Percentiles rank a stretch among this genome's conserved stretches.
phyloP scores from a whole-genome alignment of 1,140 invertebrate species.

The Cepaea nemoralis region DNA sequence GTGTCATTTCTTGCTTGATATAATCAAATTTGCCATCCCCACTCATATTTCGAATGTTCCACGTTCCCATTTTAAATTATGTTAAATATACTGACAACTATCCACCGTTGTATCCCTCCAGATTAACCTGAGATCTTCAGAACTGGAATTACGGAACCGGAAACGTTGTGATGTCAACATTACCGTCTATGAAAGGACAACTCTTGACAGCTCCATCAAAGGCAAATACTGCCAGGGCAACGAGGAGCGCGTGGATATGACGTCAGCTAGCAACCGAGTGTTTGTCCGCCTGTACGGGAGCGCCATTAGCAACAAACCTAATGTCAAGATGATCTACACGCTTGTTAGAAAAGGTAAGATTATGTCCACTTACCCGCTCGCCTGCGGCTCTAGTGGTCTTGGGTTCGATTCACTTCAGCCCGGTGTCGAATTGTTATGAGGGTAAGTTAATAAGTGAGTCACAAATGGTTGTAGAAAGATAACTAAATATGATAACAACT shows the following conservation, averaged over 20 bases:
- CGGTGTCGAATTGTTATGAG: too few relatives aligned
- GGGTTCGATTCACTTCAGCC: too few relatives aligned
- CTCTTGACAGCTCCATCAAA: conserved; percentile 31
- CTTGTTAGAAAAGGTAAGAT: conserved; percentile 42
- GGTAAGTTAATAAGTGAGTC: too few relatives aligned
- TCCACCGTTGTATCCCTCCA: too few relatives aligned
- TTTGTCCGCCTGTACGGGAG: conserved; percentile 50
- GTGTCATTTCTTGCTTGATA: too few relatives aligned
- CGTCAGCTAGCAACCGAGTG: conserved; percentile 46
- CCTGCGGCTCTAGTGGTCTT: not conserved
- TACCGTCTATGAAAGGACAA: conserved; percentile 46
- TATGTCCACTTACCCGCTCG: too few relatives aligned
- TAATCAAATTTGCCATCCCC: too few relatives aligned
- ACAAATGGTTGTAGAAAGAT: too few relatives aligned
- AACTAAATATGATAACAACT: too few relatives aligned
- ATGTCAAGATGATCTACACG: conserved; percentile 43
- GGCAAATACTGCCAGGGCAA: conserved; percentile 31
- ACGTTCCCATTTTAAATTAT: too few relatives aligned
- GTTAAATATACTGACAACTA: too few relatives aligned
- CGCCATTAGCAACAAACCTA: conserved; percentile 28
- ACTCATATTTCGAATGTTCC: too few relatives aligned
- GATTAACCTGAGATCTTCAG: conserved; percentile 42
- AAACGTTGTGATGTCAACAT: conserved; percentile 45
- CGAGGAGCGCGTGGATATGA: conserved; percentile 36
- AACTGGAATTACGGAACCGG: conserved; percentile 22